These are phyloP conservation scores for Lysandra bellargus DNA, from an alignment of 2,888 invertebrate species.

Conservation along the genomic window DNA sequence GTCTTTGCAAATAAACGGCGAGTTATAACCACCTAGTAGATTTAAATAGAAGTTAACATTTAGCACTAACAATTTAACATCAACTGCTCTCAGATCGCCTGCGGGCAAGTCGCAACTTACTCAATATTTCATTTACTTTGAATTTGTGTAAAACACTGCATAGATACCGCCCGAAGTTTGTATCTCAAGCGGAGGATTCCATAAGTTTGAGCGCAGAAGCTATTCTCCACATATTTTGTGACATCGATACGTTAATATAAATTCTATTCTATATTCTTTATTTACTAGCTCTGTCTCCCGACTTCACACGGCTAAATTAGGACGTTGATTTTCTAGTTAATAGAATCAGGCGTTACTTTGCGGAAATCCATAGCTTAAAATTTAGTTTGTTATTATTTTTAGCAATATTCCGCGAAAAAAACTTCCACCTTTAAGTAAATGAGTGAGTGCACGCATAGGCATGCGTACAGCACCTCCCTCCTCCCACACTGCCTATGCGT, in stretches of 20 bases:
- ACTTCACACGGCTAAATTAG: too few species aligned
- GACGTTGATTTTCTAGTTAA: too few species aligned
- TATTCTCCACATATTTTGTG: slow-evolving; percentile 59
- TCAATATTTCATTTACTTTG: slow-evolving; percentile 43
- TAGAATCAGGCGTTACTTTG: too few species aligned
- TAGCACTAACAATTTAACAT: slow-evolving; percentile 3
- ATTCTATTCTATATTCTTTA: slow-evolving; percentile 28
- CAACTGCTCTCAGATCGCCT: slow-evolving; percentile 7
- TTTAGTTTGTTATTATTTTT: too few species aligned
- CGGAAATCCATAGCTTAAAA: too few species aligned
- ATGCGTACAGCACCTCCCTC: too few species aligned
- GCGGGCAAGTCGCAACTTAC: slow-evolving; percentile 26
- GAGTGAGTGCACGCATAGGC: too few species aligned
- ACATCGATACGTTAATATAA: slow-evolving; percentile 51
- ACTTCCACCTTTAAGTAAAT: too few species aligned
- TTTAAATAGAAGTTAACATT: slow-evolving; percentile 11
- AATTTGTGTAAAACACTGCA: slow-evolving; percentile 46
- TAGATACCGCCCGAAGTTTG: slow-evolving; percentile 52
- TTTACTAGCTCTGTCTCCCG: too few species aligned
- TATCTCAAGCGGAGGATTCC: slow-evolving; percentile 52
- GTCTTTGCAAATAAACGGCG: background rate
- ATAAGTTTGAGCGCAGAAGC: slow-evolving; percentile 60
- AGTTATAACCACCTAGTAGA: background rate
- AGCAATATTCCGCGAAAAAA: too few species aligned
- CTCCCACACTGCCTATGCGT: too few species aligned